phyloP scores from a whole-genome alignment of 2,113 vertebrate genomes.

The Zosterops lateralis region DNA sequence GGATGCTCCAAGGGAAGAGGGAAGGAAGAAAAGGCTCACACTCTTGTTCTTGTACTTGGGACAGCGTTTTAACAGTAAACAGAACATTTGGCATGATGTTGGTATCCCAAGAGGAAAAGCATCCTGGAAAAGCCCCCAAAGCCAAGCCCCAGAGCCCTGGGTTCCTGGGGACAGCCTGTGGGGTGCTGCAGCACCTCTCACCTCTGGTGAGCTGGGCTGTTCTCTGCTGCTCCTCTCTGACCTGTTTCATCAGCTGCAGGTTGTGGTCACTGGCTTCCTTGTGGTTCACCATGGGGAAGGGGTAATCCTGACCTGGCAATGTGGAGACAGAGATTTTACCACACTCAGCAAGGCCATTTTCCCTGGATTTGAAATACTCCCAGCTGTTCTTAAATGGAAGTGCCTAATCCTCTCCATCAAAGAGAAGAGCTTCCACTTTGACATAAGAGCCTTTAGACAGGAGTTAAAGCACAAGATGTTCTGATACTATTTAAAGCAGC shows the following conservation, averaged over 20 bases:
- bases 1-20: not conserved
- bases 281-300: slow-evolving; percentile 66
- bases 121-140: not conserved
- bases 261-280: slow-evolving; percentile 57
- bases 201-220: slow-evolving; percentile 59
- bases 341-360: not conserved
- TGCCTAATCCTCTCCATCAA: not conserved
- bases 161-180: not conserved
- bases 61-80: not conserved
- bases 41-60: not conserved
- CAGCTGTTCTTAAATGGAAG: not conserved
- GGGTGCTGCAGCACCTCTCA: not conserved
- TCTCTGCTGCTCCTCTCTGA: slow-evolving; percentile 43
- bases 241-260: slow-evolving; percentile 50
- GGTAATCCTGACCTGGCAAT: slow-evolving; percentile 55
- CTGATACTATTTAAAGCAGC: not conserved
- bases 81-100: not conserved
- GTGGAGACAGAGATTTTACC: not conserved
- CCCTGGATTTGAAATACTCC: not conserved
- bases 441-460: not conserved
- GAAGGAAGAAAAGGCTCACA: not conserved
- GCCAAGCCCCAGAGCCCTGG: not conserved
- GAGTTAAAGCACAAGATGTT: not conserved
- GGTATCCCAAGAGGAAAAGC: not conserved
- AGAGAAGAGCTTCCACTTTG: not conserved